Evolutionary conservation across 1,140 invertebrate genomes (phyloP), one percentile per base, ranked within the genome.

Genomic region (Agraylea sexmaculata): DNA sequence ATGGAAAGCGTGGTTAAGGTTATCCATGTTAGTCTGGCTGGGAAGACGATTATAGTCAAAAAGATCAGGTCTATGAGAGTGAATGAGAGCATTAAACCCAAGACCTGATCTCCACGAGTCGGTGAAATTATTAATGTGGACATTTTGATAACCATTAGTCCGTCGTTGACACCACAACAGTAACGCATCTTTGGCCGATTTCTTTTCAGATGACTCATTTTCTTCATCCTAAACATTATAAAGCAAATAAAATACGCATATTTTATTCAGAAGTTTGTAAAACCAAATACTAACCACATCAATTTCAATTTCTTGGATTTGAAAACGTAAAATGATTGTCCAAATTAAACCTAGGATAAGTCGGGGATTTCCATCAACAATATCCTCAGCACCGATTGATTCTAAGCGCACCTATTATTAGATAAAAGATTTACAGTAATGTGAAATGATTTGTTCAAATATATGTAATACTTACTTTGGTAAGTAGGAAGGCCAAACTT

Each of bases 231-330:
- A 57, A 36, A 61, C 28, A 13, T 37, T 31, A 40, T 3, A 11
- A 16, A 33, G 31, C n/a, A 35, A 36, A 36, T 36, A 36, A 20
- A 17, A 33, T 33, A 3, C 8, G 7, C 7, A 4, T 29, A 36
- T 17, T 5, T 45, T 6, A 35, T 15, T n/a, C 7, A 40, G 28
- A 6, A 11, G 17, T 2, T 12, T 7, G 7, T 27, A n/a, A 39
- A 18, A 18, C 19, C n/a, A 20, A 37, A 32, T 35, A 75, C 80
- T 75, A 63, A 87, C 83, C 55, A 94, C 87, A 67, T 95, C 88
- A 54, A 97, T 95, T 70, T 94, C 91, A 57, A 98, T 98, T 71
- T 97, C 93, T 67, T 98, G 93, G 52, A 95, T 95, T 74, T 94
- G 90, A 69, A 95, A 95, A 19, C 92, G 71, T 37, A 97, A 70